phyloP scores from a whole-genome alignment of 1,140 invertebrate genomes.

The Zaprionus gabonicus region DNA sequence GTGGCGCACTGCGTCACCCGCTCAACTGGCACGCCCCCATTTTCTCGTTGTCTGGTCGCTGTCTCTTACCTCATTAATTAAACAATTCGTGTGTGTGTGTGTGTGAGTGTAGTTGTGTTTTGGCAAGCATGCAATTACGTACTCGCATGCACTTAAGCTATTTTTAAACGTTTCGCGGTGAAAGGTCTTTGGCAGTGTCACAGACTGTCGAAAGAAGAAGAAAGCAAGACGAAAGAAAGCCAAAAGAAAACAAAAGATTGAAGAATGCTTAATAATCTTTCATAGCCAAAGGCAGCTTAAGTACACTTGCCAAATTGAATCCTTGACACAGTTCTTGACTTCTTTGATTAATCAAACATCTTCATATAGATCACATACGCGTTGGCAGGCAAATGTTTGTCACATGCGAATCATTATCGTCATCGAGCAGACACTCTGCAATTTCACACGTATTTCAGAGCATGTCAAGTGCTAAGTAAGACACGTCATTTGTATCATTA shows the following conservation, averaged over 20 bases:
- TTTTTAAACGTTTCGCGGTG: constrained; percentile 43
- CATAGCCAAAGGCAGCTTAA: background rate
- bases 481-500: constrained; percentile 78
- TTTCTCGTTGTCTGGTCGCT: constrained; percentile 39
- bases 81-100: constrained; percentile 16
- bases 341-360: constrained; percentile 4
- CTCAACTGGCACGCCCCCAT: constrained; percentile 40
- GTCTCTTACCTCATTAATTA: constrained; percentile 54
- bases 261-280: background rate
- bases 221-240: background rate
- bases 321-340: constrained; percentile 2
- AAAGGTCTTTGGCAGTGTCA: constrained; percentile 54
- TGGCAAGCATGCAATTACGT: constrained; percentile 53
- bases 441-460: constrained; percentile 60
- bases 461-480: constrained; percentile 59
- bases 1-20: background rate
- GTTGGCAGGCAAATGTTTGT: constrained; percentile 8
- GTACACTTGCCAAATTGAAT: background rate
- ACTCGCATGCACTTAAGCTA: constrained; percentile 32
- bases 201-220: constrained; percentile 9
- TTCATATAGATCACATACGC: constrained; percentile 4
- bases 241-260: constrained; percentile 18
- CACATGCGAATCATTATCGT: constrained; percentile 15
- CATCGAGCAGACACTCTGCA: constrained; percentile 3
- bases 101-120: constrained; percentile 17